Evolutionary conservation across 2,113 vertebrate genomes (phyloP).

Genomic region (Ciconia stormi): DNA sequence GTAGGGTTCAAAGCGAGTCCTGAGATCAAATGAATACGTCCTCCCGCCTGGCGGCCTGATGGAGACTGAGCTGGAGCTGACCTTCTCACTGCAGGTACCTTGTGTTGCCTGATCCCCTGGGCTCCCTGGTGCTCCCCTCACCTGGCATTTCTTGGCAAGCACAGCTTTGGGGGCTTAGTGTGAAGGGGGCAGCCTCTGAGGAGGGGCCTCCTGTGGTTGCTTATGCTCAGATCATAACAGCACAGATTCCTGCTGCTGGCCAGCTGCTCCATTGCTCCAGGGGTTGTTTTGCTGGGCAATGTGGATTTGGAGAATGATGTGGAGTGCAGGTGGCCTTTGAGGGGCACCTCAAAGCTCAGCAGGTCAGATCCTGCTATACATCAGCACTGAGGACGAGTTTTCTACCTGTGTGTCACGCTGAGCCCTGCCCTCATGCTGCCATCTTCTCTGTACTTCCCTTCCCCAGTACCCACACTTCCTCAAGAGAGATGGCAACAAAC

Average conservation of each 20-base stretch:
- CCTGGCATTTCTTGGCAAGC: neutral
- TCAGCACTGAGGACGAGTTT: neutral
- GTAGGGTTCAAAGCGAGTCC: slow-evolving; percentile 92
- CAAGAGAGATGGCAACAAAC: slow-evolving; percentile 94
- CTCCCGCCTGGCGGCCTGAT: slow-evolving; percentile 92
- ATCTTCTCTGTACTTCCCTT: neutral
- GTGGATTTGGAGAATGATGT: neutral
- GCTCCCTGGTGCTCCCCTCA: neutral
- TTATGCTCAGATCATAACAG: neutral
- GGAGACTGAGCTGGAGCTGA: slow-evolving; percentile 94
- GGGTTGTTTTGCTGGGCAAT: neutral
- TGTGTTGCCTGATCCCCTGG: neutral
- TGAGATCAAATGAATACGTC: slow-evolving; percentile 95
- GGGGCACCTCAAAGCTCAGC: neutral
- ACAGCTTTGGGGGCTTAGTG: neutral
- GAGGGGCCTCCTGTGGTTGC: neutral
- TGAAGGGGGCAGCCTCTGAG: neutral
- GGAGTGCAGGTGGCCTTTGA: neutral
- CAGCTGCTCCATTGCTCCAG: neutral
- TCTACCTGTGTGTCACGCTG: neutral
- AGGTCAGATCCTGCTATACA: neutral
- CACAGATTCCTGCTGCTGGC: neutral
- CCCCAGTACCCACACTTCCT: slow-evolving; percentile 93
- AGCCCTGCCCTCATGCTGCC: neutral
- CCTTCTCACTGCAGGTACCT: slow-evolving; percentile 94